Evolutionary conservation across 2,113 vertebrate species (phyloP).

Genomic region (Rutilus rutilus): DNA sequence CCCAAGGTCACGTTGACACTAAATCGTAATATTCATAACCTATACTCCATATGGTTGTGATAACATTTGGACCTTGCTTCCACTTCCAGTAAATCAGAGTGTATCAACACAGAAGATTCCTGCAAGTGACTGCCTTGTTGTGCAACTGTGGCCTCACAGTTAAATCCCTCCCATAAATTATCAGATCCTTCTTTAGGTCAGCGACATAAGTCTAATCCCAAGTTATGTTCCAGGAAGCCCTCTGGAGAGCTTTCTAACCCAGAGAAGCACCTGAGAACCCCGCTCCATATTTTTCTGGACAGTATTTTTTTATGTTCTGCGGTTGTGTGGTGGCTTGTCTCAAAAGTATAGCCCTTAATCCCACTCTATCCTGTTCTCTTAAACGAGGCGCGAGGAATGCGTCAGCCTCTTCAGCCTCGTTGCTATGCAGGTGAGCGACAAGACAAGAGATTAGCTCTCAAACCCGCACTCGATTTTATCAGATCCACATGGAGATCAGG

Average conservation of each 20-base stretch:
- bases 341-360: constrained; percentile 61
- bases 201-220: constrained; percentile 41
- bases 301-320: constrained; percentile 63
- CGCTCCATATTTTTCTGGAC: constrained; percentile 44
- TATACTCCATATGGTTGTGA: constrained; percentile 57
- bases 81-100: constrained; percentile 68
- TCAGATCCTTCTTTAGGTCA: constrained; percentile 37
- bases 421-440: constrained; percentile 52
- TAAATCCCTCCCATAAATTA: constrained; percentile 50
- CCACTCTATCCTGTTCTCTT: constrained; percentile 58
- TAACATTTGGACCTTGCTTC: constrained; percentile 75
- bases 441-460: constrained; percentile 22
- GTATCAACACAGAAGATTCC: constrained; percentile 66
- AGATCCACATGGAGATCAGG: constrained; percentile 30
- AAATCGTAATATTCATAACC: constrained; percentile 37
- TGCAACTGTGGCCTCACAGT: constrained; percentile 70
- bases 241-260: constrained; percentile 64
- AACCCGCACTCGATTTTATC: constrained; percentile 35
- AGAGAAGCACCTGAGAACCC: constrained; percentile 66
- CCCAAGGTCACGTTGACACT: constrained; percentile 18
- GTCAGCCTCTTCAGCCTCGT: constrained; percentile 28
- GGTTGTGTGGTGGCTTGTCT: constrained; percentile 64
- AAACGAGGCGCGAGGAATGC: constrained; percentile 54
- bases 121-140: constrained; percentile 60
- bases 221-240: constrained; percentile 62